A percentile compares a stretch with the other conserved stretches of the same genome.
These are phyloP conservation scores for Indri indri DNA, from an alignment of 2,113 vertebrate species.

Conservation along the genomic window DNA sequence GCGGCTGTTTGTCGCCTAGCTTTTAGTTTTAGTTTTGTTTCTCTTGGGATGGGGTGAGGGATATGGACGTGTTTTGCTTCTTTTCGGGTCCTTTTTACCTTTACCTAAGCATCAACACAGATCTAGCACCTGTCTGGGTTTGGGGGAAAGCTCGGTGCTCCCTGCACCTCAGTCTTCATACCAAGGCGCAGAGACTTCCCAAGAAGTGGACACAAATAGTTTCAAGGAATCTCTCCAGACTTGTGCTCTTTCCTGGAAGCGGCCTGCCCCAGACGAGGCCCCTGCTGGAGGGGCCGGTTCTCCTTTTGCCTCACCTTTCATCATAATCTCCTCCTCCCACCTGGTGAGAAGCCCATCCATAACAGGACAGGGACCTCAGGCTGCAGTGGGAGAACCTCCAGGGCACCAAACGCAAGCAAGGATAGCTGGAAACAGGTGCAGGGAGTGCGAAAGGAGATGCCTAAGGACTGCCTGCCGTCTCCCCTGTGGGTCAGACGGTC, in stretches of 20 bases:
- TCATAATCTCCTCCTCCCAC: neutral
- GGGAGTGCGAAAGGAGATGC: accelerated
- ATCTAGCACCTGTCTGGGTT: neutral
- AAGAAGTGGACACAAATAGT: neutral
- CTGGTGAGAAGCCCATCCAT: neutral
- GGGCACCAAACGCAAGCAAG: no score
- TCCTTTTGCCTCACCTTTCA: no score
- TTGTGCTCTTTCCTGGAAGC: neutral
- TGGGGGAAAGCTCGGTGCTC: neutral
- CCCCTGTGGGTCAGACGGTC: neutral
- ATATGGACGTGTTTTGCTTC: neutral
- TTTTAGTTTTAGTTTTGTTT: neutral
- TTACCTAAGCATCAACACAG: neutral
- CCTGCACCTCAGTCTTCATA: neutral
- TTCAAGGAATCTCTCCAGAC: neutral
- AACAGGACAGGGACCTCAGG: accelerated
- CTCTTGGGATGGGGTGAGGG: neutral
- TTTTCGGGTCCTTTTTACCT: neutral
- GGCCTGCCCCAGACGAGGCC: no score
- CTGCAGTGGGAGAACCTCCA: neutral
- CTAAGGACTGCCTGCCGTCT: neutral
- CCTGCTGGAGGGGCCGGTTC: accelerated
- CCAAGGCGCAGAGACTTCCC: neutral
- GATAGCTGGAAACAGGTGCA: neutral
- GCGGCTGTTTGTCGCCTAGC: neutral